A percentile compares a stretch with the other conserved stretches of the same genome.
Evolutionary conservation across 2,113 vertebrate species (phyloP).

Genomic region (Junco hyemalis): DNA sequence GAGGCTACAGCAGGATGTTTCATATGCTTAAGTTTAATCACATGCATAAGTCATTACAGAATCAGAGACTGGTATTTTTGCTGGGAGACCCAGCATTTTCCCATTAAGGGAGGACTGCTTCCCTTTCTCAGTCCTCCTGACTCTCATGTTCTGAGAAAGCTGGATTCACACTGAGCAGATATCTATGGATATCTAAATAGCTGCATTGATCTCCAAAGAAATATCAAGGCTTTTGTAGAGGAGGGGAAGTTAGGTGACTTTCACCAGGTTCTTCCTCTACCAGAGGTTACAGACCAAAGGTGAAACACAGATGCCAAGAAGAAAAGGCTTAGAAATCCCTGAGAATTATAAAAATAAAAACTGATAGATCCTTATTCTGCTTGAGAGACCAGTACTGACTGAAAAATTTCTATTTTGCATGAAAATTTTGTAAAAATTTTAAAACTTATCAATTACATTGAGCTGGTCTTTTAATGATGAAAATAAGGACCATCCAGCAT

Average conservation of each 20-base stretch:
- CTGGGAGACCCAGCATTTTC: neutral
- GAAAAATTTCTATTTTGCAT: neutral
- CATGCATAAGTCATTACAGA: neutral
- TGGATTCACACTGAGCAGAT: neutral
- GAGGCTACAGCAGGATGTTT: neutral
- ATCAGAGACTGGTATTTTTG: neutral
- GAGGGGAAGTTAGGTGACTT: neutral
- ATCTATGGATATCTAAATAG: neutral
- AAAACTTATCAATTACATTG: neutral
- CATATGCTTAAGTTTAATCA: neutral
- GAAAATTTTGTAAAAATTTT: neutral
- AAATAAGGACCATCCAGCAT: neutral
- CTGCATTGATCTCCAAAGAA: neutral
- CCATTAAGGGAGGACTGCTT: neutral
- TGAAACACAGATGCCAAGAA: neutral
- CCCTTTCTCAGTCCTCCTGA: neutral
- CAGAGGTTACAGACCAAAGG: neutral
- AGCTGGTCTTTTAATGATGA: neutral
- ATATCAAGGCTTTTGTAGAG: neutral
- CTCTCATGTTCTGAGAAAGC: neutral
- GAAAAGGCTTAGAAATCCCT: neutral
- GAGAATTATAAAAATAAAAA: neutral
- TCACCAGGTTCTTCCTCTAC: neutral
- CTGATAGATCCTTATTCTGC: fast-evolving
- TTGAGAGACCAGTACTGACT: neutral